Evolutionary conservation across 2,113 vertebrate genomes (phyloP), one percentile per base, ranked within the genome.

Genomic region (Paramisgurnus dabryanus): DNA sequence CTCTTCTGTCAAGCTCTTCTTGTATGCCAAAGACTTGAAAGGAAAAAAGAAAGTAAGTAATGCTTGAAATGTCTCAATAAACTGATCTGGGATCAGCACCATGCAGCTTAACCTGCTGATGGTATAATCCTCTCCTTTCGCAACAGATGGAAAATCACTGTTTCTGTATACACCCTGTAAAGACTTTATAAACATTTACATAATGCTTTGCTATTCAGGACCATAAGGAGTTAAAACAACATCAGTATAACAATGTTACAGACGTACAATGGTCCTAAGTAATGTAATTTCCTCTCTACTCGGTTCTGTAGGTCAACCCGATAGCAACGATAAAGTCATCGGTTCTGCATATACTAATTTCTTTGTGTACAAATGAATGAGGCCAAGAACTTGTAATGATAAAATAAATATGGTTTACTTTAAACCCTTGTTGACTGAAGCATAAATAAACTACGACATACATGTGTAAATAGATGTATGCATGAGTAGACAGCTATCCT

Each of bases 41-140:
- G 60, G 40, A 67, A 61, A 75, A 41, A 50, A 69, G 18, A 39
- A 43, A 61, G 74, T 66, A 76, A 67, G 39, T 74, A 67, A 67
- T 67, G 71, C 53, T 68, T 76, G 71, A 87, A 68, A 15, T 41
- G 69, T 70, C 84, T 84, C 72, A 53, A 81, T 68, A 82, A 65
- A 47, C 12, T 70, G 76, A 79, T 76, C 61, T 12, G 34, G 17
- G 65, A 61, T 82, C 69, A 68, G 76, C 71, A 63, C 5, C 40
- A 67, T 57, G 58, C 55, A 73, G 41, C 11, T 74, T 58, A 69
- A 66, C 64, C 43, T 39, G 61, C 63, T 61, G 63, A 40, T 53
- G 27, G 27, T 67, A 45, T 75, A 73, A 79, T 74, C 76, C 39
- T 17, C n/a, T 49, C 13, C 67, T 58, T 67, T 7, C 47, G 64